Conservation (phyloP, 2,113 vertebrate genomes). For the Ifrita kowaldi region DNA sequence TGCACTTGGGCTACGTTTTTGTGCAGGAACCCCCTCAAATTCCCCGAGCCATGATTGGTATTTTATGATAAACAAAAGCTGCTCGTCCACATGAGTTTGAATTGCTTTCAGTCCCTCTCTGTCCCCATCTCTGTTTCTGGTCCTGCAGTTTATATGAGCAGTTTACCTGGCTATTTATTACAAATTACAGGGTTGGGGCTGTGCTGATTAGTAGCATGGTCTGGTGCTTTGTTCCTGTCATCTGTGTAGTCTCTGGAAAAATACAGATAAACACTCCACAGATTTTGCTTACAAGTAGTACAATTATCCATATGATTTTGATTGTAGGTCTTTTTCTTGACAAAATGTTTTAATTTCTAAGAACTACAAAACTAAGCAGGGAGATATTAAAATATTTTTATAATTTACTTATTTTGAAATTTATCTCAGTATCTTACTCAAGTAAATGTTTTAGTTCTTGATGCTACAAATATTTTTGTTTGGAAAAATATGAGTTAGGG, state of each 20-base stretch:
- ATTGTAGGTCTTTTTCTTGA: background rate
- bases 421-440: background rate
- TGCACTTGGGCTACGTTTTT: background rate
- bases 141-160: background rate
- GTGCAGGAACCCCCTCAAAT: background rate
- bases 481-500: slow-evolving; percentile 25
- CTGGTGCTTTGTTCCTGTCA: background rate
- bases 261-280: background rate
- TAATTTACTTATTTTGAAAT: background rate
- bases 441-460: background rate
- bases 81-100: background rate
- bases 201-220: background rate
- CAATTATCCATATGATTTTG: background rate
- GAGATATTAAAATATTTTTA: background rate
- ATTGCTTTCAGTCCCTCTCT: accelerated
- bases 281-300: accelerated
- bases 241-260: background rate
- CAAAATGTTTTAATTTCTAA: background rate
- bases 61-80: background rate
- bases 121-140: background rate
- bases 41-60: accelerated
- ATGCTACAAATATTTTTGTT: slow-evolving; percentile 21
- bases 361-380: background rate
- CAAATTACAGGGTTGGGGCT: slow-evolving; percentile 20
- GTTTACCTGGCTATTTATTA: background rate